phyloP scores from a whole-genome alignment of 2,113 vertebrate species.

The Forbesichthys agassizii region DNA sequence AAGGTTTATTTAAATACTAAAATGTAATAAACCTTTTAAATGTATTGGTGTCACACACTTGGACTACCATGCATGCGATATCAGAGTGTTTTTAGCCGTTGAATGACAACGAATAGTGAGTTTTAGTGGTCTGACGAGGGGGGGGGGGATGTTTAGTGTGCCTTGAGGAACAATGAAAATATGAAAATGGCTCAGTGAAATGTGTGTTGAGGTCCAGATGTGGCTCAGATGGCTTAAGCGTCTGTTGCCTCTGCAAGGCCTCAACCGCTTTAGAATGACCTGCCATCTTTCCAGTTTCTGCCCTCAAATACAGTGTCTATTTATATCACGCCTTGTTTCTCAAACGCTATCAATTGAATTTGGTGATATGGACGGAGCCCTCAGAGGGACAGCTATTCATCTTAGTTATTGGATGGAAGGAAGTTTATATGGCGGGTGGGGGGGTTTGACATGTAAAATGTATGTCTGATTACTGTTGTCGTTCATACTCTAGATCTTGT shows the following conservation, averaged over 20 bases:
- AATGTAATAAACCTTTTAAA: constrained; percentile 16
- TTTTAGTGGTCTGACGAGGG: constrained; percentile 54
- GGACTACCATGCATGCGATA: not conserved
- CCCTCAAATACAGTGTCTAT: not conserved
- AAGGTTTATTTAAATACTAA: constrained; percentile 5
- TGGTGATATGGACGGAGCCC: not conserved
- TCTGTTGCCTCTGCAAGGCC: constrained; percentile 59
- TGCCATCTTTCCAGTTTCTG: constrained; percentile 34
- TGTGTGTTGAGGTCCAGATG: constrained; percentile 68
- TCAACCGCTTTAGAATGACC: constrained; percentile 55
- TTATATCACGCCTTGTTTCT: constrained; percentile 6
- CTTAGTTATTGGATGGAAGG: constrained; percentile 2
- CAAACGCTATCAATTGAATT: constrained; percentile 2
- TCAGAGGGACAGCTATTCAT: constrained; percentile 17
- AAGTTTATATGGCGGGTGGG: not conserved
- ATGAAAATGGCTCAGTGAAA: constrained; percentile 64
- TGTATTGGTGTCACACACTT: constrained; percentile 6
- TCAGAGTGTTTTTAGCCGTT: constrained; percentile 24
- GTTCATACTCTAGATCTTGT: constrained; percentile 62
- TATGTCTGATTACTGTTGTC: constrained; percentile 37
- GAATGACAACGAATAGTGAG: constrained; percentile 43
- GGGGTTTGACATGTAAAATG: not conserved
- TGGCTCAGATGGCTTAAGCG: constrained; percentile 67
- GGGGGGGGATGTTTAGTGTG: constrained; percentile 60
- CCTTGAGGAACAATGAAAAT: constrained; percentile 70